These are phyloP conservation scores for Pollenia labialis DNA, from an alignment of 2,888 invertebrate species.

Conservation along the genomic window DNA sequence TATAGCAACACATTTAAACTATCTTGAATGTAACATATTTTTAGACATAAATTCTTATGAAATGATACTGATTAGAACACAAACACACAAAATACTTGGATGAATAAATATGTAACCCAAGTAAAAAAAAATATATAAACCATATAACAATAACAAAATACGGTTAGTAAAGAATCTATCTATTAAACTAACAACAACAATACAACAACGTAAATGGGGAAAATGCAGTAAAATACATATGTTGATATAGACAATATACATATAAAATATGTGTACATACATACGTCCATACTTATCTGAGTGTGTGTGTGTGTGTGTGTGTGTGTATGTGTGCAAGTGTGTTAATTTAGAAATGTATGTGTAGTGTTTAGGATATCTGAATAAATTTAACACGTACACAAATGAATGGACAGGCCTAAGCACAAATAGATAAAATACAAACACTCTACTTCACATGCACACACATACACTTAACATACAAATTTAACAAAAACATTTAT, in stretches of 20 bases:
- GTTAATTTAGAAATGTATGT: constrained; percentile 15
- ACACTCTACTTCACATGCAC: not conserved
- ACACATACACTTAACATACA: not conserved
- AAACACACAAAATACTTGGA: constrained; percentile 26
- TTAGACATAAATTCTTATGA: constrained; percentile 52
- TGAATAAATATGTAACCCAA: constrained; percentile 20
- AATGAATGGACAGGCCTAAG: constrained; percentile 31
- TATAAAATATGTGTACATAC: not conserved
- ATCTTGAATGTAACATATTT: constrained; percentile 41
- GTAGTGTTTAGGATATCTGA: not conserved
- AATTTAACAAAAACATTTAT: not conserved
- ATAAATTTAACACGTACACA: constrained; percentile 46
- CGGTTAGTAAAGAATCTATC: not conserved
- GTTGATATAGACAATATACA: constrained; percentile 31
- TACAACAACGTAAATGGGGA: constrained; percentile 9
- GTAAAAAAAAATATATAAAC: not conserved
- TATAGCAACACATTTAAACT: constrained; percentile 37
- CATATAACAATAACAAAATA: constrained; percentile 18
- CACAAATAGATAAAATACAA: constrained; percentile 39
- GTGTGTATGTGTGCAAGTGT: not conserved
- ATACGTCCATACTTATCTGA: not conserved
- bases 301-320: not conserved
- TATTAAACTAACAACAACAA: constrained; percentile 52
- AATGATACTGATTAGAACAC: constrained; percentile 27
- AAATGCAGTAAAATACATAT: constrained; percentile 43